Conservation (phyloP, 2,797 vertebrate genomes). For the Gobio occitaniae region DNA sequence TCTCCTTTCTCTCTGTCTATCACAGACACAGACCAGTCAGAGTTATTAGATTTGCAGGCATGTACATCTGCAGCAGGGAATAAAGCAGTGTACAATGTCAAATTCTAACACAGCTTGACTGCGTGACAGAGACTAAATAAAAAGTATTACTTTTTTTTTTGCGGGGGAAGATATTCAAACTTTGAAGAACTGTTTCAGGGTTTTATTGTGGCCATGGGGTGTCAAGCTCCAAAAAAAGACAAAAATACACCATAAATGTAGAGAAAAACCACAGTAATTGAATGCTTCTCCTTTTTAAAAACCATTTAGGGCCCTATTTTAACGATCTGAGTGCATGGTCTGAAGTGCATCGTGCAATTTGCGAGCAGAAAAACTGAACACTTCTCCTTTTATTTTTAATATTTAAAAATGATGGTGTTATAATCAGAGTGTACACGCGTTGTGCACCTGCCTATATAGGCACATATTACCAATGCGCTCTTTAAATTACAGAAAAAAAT, state of each 20-base stretch:
- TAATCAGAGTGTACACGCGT: too few species aligned
- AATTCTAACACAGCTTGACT: constrained; percentile 28
- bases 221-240: background rate
- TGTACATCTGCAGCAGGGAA: constrained; percentile 37
- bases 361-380: too few species aligned
- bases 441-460: too few species aligned
- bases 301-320: too few species aligned
- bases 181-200: background rate
- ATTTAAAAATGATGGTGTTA: too few species aligned
- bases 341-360: too few species aligned
- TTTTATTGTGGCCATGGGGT: background rate
- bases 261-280: background rate
- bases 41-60: constrained; percentile 50
- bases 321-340: too few species aligned
- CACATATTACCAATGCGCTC: too few species aligned
- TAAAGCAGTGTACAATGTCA: constrained; percentile 44
- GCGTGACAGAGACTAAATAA: constrained; percentile 44
- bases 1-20: constrained; percentile 36
- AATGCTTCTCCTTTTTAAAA: too few species aligned
- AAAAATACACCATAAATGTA: background rate
- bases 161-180: background rate
- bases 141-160: background rate
- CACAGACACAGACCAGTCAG: constrained; percentile 14
- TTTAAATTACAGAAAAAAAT: too few species aligned
- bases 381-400: too few species aligned